Evolutionary conservation across 2,113 vertebrate genomes (phyloP).

Genomic region (Morone saxatilis): DNA sequence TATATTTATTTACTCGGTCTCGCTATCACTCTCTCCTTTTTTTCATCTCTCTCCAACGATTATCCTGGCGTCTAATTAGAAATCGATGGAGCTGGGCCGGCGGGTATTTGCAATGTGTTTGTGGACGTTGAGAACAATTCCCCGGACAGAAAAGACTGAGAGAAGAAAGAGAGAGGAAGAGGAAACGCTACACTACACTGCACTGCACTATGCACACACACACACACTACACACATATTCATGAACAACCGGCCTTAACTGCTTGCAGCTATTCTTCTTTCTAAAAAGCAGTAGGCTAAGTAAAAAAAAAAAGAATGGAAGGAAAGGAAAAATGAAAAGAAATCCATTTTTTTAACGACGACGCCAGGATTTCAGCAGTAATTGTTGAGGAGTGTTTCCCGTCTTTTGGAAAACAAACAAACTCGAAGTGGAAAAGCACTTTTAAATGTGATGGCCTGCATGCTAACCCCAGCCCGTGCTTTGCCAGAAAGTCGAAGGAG

Average conservation of each 20-base stretch:
- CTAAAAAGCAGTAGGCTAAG: slow-evolving; percentile 72
- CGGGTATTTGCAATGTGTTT: slow-evolving; percentile 91
- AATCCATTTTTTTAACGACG: slow-evolving; percentile 79
- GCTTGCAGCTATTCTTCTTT: slow-evolving; percentile 83
- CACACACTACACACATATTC: slow-evolving; percentile 38
- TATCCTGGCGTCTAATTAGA: slow-evolving; percentile 90
- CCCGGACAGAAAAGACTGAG: slow-evolving; percentile 81
- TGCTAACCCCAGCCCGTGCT: slow-evolving; percentile 47
- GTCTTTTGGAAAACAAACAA: slow-evolving; percentile 79
- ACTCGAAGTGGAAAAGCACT: slow-evolving; percentile 67
- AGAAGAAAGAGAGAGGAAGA: slow-evolving; percentile 78
- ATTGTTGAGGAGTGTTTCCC: slow-evolving; percentile 67
- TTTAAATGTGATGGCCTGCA: slow-evolving; percentile 71
- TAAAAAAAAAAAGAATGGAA: slow-evolving; percentile 57
- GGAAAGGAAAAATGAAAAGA: slow-evolving; percentile 80
- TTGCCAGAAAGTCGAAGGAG: slow-evolving; percentile 40
- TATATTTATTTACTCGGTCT: slow-evolving; percentile 83
- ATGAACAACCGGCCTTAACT: slow-evolving; percentile 75
- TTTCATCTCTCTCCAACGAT: slow-evolving; percentile 88
- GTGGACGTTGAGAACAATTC: slow-evolving; percentile 90
- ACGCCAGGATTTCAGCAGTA: slow-evolving; percentile 72
- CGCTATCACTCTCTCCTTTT: slow-evolving; percentile 81
- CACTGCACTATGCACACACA: slow-evolving; percentile 31
- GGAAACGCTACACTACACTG: slow-evolving; percentile 75
- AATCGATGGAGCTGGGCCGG: slow-evolving; percentile 89